A percentile compares a stretch with the other conserved stretches of the same genome.
Evolutionary conservation across 2,888 invertebrate genomes (phyloP).

Genomic region (Aphelenchoides bicaudatus): DNA sequence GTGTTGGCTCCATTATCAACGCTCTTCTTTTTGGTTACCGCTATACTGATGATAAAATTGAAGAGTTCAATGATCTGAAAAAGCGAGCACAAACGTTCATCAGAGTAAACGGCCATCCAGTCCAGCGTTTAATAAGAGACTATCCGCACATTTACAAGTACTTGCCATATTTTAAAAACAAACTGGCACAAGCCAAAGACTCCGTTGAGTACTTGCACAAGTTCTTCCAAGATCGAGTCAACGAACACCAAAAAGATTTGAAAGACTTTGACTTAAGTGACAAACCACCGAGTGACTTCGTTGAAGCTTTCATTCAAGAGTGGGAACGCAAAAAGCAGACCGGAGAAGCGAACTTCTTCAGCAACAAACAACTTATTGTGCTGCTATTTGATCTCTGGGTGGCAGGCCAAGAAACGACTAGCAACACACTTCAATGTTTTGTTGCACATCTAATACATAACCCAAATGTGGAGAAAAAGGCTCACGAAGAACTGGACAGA

Average conservation of each 20-base stretch:
- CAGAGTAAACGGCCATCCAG: not conserved
- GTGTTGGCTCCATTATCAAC: constrained; percentile 25
- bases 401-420: constrained; percentile 17
- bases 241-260: constrained; percentile 17
- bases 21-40: constrained; percentile 17
- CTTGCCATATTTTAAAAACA: constrained; percentile 21
- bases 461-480: constrained; percentile 7
- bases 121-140: not conserved
- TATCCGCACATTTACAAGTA: constrained; percentile 14
- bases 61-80: constrained; percentile 22
- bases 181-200: not conserved
- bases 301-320: constrained; percentile 25
- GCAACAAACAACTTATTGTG: constrained; percentile 20
- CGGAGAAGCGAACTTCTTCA: constrained; percentile 12
- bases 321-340: not conserved
- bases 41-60: constrained; percentile 22
- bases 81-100: constrained; percentile 6
- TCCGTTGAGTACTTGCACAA: not conserved
- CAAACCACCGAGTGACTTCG: constrained; percentile 25
- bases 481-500: constrained; percentile 16
- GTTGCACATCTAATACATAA: not conserved
- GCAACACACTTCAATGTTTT: constrained; percentile 6
- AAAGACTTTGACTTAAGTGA: constrained; percentile 12
- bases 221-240: constrained; percentile 24
- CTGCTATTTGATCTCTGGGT: constrained; percentile 28